A percentile compares a stretch with the other conserved stretches of the same genome.
Evolutionary conservation across 1,140 invertebrate species (phyloP).

Genomic region (Drosophila miranda): DNA sequence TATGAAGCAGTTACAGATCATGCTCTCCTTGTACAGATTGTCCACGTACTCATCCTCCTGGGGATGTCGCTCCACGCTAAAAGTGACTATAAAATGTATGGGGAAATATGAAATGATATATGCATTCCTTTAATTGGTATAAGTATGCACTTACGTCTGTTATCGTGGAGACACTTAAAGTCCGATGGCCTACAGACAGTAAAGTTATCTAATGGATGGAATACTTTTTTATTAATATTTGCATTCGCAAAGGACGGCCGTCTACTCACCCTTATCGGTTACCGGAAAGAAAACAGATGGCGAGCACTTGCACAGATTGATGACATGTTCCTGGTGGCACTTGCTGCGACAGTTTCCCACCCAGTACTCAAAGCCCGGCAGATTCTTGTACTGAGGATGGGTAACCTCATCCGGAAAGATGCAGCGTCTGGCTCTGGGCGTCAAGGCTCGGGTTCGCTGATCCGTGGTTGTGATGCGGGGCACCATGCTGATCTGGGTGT

Average conservation of each 20-base stretch:
- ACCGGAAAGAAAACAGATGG: slow-evolving; percentile 64
- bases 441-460: slow-evolving; percentile 29
- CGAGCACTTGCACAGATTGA: slow-evolving; percentile 61
- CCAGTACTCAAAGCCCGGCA: slow-evolving; percentile 68
- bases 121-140: too few relatives aligned
- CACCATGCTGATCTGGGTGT: slow-evolving; percentile 49
- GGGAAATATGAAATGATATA: neutral
- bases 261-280: slow-evolving; percentile 39
- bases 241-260: neutral
- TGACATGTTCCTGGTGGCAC: slow-evolving; percentile 71
- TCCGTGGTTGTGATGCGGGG: slow-evolving; percentile 51
- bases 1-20: slow-evolving; percentile 69
- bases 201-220: slow-evolving; percentile 56
- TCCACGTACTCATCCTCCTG: slow-evolving; percentile 58
- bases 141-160: slow-evolving; percentile 49
- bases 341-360: slow-evolving; percentile 64
- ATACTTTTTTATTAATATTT: neutral
- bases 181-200: slow-evolving; percentile 66
- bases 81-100: slow-evolving; percentile 31
- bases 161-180: slow-evolving; percentile 67
- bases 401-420: slow-evolving; percentile 63
- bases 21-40: slow-evolving; percentile 38
- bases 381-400: slow-evolving; percentile 57
- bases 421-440: slow-evolving; percentile 43
- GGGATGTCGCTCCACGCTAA: slow-evolving; percentile 43